Base-by-base conservation (phyloP, 2,797 vertebrate genomes). In the Brachyalestes nurse region DNA sequence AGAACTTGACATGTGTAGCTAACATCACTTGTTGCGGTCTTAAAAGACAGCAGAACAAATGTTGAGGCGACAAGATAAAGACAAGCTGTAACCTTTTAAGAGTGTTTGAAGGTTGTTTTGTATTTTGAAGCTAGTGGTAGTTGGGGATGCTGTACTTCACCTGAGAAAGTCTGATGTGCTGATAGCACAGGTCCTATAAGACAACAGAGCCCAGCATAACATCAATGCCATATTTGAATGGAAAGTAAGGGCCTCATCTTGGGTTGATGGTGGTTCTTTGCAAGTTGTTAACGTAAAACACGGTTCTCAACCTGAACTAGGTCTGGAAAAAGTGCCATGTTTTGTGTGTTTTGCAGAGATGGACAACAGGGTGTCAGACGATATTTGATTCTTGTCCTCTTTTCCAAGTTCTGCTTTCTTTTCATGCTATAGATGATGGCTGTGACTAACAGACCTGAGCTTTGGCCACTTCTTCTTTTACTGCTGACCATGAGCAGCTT, bases 381-480 rank as follows among this genome's bases (percentile, higher is more conserved):
- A 25, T 42, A 14, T 75, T 38, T 34, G 2, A 21, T 28, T 65
- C 10, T 57, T 10, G 21, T 17, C 16, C 72, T 45, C 47, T 81
- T 42, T 62, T 70, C 72, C 23, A 76, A 65, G 51, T 65, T 76
- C 70, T 45, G 40, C 72, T 61, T 78, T 38, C 13, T 55, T 47
- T 81, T 58, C 14, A 42, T 49, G 23, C 61, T 78, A 75, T 79
- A 85, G 84, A 42, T 72, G 19, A 57, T 42, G 75, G 58, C 28
- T n/a, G 62, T 84, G 79, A 79, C 57, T 64, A 76, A 69, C 64
- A 34, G 23, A 71, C 47, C 67, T 72, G 23, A 19, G 10, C 49
- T 64, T 23, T 64, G 75, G 40, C 3, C 16, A 10, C 65, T 80
- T 71, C 61, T 86, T 69, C 58, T 88, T 77, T 60, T 83, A 13